Evolutionary conservation across 2,113 vertebrate species (phyloP).

Genomic region (Phylloscopus trochiloides): DNA sequence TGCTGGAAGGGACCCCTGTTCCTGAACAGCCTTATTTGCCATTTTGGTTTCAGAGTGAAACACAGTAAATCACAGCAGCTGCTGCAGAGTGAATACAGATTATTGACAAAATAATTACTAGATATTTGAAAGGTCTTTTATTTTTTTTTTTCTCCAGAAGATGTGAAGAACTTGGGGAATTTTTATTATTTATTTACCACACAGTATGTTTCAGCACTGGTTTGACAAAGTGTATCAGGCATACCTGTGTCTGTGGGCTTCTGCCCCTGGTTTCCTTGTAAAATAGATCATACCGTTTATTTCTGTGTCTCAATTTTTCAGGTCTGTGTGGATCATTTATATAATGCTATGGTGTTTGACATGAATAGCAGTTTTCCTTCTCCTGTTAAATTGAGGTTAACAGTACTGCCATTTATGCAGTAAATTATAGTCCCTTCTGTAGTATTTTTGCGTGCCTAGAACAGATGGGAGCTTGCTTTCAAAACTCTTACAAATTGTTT

Average conservation of each 20-base stretch:
- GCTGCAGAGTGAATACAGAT: neutral
- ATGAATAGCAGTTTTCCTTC: neutral
- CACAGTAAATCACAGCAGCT: neutral
- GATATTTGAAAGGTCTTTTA: neutral
- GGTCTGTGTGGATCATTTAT: neutral
- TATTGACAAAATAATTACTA: neutral
- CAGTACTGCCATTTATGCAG: neutral
- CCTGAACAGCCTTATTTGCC: neutral
- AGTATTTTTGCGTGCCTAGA: neutral
- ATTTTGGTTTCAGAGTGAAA: neutral
- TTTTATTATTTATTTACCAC: neutral
- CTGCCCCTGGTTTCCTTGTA: neutral
- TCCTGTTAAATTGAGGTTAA: constrained; percentile 13
- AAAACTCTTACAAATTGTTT: constrained; percentile 32
- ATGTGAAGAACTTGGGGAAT: neutral
- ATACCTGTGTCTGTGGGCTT: neutral
- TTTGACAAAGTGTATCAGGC: neutral
- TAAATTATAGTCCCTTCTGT: constrained; percentile 12
- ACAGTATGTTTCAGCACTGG: neutral
- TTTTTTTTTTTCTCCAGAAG: neutral
- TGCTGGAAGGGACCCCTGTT: neutral
- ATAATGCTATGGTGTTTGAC: neutral
- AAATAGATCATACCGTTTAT: neutral
- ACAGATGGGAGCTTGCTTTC: constrained; percentile 23
- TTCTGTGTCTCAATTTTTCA: neutral